Conservation (phyloP, 2,888 invertebrate genomes). For the Eledone cirrhosa region DNA sequence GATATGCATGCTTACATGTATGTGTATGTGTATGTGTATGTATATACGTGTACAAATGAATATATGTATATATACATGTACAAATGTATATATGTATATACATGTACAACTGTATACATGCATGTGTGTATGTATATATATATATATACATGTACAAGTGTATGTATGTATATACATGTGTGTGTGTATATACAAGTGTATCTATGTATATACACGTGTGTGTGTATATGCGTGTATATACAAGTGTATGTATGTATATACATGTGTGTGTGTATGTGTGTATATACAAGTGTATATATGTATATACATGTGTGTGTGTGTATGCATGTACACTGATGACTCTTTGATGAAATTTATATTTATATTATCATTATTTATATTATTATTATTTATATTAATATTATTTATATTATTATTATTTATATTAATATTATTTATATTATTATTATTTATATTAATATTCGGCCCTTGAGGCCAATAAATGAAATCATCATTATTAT, state of each 20-base stretch:
- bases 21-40: background rate
- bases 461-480: no score
- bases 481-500: no score
- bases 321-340: background rate
- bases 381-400: background rate
- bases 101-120: no score
- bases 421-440: no score
- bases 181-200: no score
- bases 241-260: conserved; percentile 1
- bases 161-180: no score
- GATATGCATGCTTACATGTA: background rate
- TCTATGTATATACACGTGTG: background rate
- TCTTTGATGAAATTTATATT: background rate
- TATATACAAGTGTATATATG: background rate
- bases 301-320: background rate
- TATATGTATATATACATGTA: no score
- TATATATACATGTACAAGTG: conserved; percentile 12
- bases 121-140: background rate
- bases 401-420: background rate
- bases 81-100: no score
- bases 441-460: no score
- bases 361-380: background rate
- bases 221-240: background rate
- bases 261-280: background rate
- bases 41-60: background rate